Percentiles rank a stretch among this genome's conserved stretches.
These are phyloP conservation scores for Eudasyphora cyanicolor DNA, from an alignment of 2,888 invertebrate genomes.

Conservation along the genomic window DNA sequence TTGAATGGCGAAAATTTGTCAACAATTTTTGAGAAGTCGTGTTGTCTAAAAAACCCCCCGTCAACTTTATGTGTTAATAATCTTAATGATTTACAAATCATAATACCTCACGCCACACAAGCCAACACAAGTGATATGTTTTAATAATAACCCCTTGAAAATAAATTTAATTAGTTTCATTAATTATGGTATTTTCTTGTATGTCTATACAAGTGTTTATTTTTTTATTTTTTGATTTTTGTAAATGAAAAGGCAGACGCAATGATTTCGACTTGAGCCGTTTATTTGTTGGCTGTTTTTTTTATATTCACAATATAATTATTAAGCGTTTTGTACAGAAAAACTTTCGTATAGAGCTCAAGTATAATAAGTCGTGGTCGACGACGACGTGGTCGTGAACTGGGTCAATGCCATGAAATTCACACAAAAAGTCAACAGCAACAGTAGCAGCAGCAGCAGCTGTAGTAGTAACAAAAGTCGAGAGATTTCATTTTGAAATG, in stretches of 20 bases:
- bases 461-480: not conserved
- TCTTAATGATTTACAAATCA: not conserved
- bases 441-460: not conserved
- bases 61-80: not conserved
- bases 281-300: conserved; percentile 4
- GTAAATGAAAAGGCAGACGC: not conserved
- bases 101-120: not conserved
- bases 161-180: conserved; percentile 8
- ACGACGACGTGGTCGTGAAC: conserved; percentile 57
- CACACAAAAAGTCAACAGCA: conserved; percentile 40
- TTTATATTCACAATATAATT: not conserved
- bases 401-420: conserved; percentile 60
- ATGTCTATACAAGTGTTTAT: not conserved
- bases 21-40: too few relatives aligned
- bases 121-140: not conserved
- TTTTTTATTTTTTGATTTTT: too few relatives aligned
- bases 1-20: too few relatives aligned
- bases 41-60: not conserved
- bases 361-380: conserved; percentile 6
- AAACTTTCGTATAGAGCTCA: conserved; percentile 4
- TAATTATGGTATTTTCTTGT: not conserved
- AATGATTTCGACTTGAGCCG: not conserved
- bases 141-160: not conserved
- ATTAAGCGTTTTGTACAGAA: conserved; percentile 18
- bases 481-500: not conserved